Conservation (phyloP, 2,888 invertebrate genomes). For the Adelognathus sp. region DNA sequence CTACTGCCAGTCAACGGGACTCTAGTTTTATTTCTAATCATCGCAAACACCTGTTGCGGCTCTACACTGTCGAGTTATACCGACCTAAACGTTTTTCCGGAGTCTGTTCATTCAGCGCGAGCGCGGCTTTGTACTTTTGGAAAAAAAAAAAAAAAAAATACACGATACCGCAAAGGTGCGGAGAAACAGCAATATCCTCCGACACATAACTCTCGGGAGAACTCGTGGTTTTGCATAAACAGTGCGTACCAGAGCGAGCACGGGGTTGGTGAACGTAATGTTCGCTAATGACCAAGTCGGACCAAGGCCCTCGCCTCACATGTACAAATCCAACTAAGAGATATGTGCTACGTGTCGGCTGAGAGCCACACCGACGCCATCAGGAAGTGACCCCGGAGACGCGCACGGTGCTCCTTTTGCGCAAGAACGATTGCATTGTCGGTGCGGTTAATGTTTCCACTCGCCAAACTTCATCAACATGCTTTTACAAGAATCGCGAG, state of each 20-base stretch:
- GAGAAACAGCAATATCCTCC: conserved; percentile 29
- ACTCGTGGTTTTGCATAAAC: conserved; percentile 35
- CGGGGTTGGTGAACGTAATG: conserved; percentile 30
- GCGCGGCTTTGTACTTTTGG: not conserved
- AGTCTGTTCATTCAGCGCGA: not conserved
- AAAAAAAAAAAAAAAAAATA: not conserved
- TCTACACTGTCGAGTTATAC: not conserved
- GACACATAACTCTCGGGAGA: conserved; percentile 18
- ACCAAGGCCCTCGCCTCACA: not conserved
- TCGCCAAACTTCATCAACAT: not conserved
- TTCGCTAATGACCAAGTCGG: conserved; percentile 42
- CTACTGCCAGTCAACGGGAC: conserved; percentile 28
- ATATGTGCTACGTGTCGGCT: conserved; percentile 10
- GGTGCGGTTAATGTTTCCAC: conserved; percentile 31
- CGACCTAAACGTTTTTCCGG: conserved; percentile 7
- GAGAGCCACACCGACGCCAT: conserved; percentile 28
- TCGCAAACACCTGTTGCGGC: conserved; percentile 36
- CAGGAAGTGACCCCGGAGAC: conserved; percentile 29
- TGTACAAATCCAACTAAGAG: conserved; percentile 6
- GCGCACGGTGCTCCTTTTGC: conserved; percentile 4
- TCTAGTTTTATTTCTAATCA: conserved; percentile 39
- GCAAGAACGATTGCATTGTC: conserved; percentile 38
- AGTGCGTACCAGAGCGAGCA: not conserved
- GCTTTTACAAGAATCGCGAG: not conserved
- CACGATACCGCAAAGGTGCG: conserved; percentile 18